Evolutionary conservation across 2,888 invertebrate genomes (phyloP), one percentile per base, ranked within the genome.

Genomic region (Trilocha varians): DNA sequence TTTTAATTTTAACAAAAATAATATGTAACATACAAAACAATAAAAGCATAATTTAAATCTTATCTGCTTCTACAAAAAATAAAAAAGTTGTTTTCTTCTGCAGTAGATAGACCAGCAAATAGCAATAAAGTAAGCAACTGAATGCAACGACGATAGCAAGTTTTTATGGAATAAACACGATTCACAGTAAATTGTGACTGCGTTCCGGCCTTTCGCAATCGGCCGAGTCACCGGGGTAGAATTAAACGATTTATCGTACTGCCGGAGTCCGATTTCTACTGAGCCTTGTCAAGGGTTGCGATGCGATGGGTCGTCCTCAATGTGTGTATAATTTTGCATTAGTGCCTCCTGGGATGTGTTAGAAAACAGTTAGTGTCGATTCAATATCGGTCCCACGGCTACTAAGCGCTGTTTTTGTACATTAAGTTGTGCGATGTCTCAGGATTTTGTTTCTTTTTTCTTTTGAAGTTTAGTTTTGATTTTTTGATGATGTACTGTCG

Each of bases 181-280:
- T 67, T n/a, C 59, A 65, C 64, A 68, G 73, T 78, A 79, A 78
- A 76, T 77, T 73, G 70, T 70, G 66, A 70, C 69, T 66, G 69
- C 66, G 62, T 66, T 65, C 70, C 65, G 68, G 70, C 71, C 72
- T 72, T 63, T 77, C 67, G 71, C 76, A 75, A 77, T 79, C 76
- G 77, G 65, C 57, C 64, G 65, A 78, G 67, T 74, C 80, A 78
- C 73, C 62, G 63, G 72, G 70, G 70, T 73, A 74, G 78, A 80
- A 80, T 80, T 77, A 82, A 82, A 76, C 78, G 79, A 80, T 82
- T 78, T 82, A 82, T 80, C 68, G 79, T 66, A 70, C 72, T 76
- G 76, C 77, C 71, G 73, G 70, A 68, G 60, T 61, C 54, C 72
- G 71, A 70, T 70, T 74, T 70, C 62, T 61, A 62, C 65, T 63